phyloP scores from a whole-genome alignment of 1,140 invertebrate species.

The Pygmarrhopalites habei region DNA sequence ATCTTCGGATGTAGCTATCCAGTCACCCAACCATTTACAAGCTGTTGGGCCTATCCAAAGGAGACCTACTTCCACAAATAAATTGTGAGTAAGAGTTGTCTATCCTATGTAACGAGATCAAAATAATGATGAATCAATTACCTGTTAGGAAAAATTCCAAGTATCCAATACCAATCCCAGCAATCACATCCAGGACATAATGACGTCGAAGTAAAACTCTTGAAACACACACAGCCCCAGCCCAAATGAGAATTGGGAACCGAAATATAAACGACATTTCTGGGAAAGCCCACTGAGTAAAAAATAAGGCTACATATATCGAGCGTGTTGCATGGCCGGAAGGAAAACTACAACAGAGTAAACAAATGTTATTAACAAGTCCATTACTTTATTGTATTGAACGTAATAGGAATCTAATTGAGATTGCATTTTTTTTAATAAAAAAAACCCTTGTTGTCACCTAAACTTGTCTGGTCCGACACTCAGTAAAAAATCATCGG shows the following conservation, averaged over 20 bases:
- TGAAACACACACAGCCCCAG: constrained; percentile 63
- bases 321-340: constrained; percentile 90
- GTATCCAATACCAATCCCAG: constrained; percentile 67
- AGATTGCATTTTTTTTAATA: no score
- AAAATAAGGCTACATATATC: constrained; percentile 65
- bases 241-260: constrained; percentile 63
- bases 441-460: no score
- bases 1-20: constrained; percentile 36
- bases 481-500: constrained; percentile 55
- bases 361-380: no score
- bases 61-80: constrained; percentile 38
- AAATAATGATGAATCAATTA: neutral
- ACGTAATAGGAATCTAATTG: no score
- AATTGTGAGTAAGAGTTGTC: no score
- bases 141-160: constrained; percentile 59
- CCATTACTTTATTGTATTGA: no score
- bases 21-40: constrained; percentile 29
- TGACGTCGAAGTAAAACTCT: constrained; percentile 74
- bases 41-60: constrained; percentile 56
- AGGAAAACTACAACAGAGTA: constrained; percentile 62
- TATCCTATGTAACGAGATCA: no score
- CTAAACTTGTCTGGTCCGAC: constrained; percentile 75
- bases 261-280: constrained; percentile 48
- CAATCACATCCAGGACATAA: constrained; percentile 74
- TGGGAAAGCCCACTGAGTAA: constrained; percentile 53